Percentiles rank a stretch among this genome's conserved stretches.
phyloP scores from a whole-genome alignment of 1,140 invertebrate species.

The Cotesia chilonis region DNA sequence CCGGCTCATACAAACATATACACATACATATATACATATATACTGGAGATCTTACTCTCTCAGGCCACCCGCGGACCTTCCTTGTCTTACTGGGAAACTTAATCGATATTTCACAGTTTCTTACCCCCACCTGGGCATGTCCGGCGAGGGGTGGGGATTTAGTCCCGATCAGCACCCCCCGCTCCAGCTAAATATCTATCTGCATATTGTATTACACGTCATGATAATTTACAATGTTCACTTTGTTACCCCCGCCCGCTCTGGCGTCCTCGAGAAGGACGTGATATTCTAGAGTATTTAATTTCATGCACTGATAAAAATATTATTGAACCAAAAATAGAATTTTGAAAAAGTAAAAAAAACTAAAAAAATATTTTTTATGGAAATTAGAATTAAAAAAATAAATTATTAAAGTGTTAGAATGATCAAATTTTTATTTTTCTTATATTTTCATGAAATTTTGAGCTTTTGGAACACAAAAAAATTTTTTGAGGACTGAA shows the following conservation, averaged over 20 bases:
- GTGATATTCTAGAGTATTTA: background rate
- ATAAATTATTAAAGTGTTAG: too few species aligned
- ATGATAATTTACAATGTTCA: constrained; percentile 51
- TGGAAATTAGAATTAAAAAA: too few species aligned
- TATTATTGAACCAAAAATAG: background rate
- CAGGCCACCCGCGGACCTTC: constrained; percentile 60
- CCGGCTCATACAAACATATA: constrained; percentile 1
- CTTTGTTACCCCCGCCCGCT: constrained; percentile 21
- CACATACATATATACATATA: background rate
- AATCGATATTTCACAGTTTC: constrained; percentile 69
- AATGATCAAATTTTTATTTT: too few species aligned
- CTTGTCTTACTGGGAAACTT: constrained; percentile 68
- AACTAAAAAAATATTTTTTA: too few species aligned
- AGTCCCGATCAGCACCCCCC: constrained; percentile 36
- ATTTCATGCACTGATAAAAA: background rate
- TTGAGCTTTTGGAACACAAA: too few species aligned
- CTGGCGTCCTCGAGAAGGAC: constrained; percentile 2
- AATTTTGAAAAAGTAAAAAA: too few species aligned
- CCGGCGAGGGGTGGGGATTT: constrained; percentile 54
- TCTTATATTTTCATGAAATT: too few species aligned
- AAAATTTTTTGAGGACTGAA: too few species aligned
- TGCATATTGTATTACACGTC: constrained; percentile 60
- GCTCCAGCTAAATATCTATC: constrained; percentile 55
- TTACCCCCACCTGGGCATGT: constrained; percentile 63
- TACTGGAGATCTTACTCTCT: constrained; percentile 13